Evolutionary conservation across 2,888 invertebrate species (phyloP).

Genomic region (Morinoia aosen): DNA sequence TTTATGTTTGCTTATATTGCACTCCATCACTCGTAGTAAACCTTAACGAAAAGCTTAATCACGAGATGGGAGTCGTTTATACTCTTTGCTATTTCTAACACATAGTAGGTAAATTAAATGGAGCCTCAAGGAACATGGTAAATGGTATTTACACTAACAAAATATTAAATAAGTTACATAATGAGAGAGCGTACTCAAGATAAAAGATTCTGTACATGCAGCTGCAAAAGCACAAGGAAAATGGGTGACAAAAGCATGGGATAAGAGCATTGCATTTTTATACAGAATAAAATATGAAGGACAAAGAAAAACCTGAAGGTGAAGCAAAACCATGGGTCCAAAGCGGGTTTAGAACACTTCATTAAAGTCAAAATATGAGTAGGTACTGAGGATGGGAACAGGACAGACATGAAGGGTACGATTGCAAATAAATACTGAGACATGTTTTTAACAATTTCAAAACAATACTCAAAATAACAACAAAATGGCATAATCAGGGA

Average conservation of each 20-base stretch:
- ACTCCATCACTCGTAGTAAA: no score
- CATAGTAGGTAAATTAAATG: background rate
- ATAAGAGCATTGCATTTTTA: background rate
- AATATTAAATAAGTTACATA: background rate
- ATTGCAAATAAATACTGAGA: background rate
- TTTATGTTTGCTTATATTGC: no score
- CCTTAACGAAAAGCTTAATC: no score
- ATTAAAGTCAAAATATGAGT: background rate
- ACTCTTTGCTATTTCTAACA: no score
- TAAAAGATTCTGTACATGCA: background rate
- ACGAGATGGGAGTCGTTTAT: no score
- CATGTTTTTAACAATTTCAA: background rate
- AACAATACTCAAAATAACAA: background rate
- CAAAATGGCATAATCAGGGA: background rate
- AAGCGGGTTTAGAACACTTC: background rate
- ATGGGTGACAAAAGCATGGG: background rate
- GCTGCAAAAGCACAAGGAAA: background rate
- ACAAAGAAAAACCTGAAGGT: background rate
- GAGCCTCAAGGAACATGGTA: background rate
- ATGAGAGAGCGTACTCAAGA: background rate
- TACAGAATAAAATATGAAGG: background rate
- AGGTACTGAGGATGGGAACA: background rate
- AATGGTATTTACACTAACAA: background rate
- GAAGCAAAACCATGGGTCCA: background rate
- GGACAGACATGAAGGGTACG: background rate